These are phyloP conservation scores for Psammodynastes pulverulentus DNA, from an alignment of 2,113 vertebrate genomes.

Conservation along the genomic window DNA sequence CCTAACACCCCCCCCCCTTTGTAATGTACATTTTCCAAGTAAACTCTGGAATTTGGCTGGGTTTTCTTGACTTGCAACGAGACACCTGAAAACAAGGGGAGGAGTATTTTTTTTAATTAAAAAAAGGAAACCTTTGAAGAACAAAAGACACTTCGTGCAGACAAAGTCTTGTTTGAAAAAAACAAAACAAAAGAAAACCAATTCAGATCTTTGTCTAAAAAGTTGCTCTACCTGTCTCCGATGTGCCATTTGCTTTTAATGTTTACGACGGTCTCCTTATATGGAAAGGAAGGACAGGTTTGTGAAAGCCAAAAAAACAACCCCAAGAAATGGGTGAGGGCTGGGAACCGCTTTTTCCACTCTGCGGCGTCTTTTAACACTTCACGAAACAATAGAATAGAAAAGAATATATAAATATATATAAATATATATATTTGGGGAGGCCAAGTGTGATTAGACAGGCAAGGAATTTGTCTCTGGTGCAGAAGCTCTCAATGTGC, in stretches of 20 bases:
- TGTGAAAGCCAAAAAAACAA: neutral
- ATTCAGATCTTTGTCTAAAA: neutral
- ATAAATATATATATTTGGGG: too few relatives aligned
- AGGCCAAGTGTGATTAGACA: neutral
- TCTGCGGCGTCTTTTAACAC: neutral
- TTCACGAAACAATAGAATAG: neutral
- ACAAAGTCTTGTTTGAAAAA: neutral
- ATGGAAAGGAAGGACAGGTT: neutral
- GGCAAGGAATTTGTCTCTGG: neutral
- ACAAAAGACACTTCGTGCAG: neutral
- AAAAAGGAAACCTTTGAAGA: neutral
- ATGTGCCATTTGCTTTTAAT: neutral
- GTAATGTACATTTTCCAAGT: neutral
- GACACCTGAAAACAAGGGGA: neutral
- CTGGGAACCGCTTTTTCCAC: neutral
- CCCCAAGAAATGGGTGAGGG: neutral
- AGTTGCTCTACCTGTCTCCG: conserved; percentile 15
- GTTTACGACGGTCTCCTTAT: neutral
- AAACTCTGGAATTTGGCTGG: neutral
- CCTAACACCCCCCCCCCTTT: neutral
- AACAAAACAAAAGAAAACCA: neutral
- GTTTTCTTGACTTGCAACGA: neutral
- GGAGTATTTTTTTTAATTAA: neutral
- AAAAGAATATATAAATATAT: too few relatives aligned
- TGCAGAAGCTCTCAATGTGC: neutral